Conservation (phyloP, 1,140 invertebrate genomes). For the Pachyrhynchus sulphureomaculatus region DNA sequence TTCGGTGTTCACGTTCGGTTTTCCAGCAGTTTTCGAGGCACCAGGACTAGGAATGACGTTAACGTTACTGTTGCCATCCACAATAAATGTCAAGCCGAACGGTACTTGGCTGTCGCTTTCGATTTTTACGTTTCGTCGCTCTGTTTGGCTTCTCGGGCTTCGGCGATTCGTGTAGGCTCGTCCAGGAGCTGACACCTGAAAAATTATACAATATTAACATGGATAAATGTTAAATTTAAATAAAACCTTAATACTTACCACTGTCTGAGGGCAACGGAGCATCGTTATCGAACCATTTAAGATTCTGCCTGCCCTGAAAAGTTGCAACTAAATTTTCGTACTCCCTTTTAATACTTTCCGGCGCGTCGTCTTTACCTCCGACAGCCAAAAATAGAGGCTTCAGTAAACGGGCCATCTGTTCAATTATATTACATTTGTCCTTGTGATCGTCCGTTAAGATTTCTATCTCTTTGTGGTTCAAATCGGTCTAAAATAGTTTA, state of each 20-base stretch:
- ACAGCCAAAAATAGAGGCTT: constrained; percentile 38
- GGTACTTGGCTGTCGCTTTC: constrained; percentile 6
- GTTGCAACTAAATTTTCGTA: constrained; percentile 40
- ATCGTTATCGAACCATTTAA: constrained; percentile 53
- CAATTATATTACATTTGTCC: constrained; percentile 33
- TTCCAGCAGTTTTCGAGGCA: constrained; percentile 8
- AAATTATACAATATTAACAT: not conserved
- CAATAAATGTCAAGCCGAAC: constrained; percentile 20
- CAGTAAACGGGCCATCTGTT: constrained; percentile 33
- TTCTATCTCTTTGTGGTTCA: constrained; percentile 29
- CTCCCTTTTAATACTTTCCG: constrained; percentile 28
- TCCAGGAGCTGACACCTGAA: constrained; percentile 9
- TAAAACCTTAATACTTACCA: too few relatives aligned
- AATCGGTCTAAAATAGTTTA: constrained; percentile 13
- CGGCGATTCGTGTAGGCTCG: constrained; percentile 2
- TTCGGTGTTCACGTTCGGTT: constrained; percentile 16
- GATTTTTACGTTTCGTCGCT: constrained; percentile 26
- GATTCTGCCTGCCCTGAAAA: constrained; percentile 52
- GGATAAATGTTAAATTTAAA: too few relatives aligned
- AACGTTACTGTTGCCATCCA: not conserved
- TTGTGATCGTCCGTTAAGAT: constrained; percentile 37
- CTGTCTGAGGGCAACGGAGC: constrained; percentile 20
- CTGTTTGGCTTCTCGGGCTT: not conserved
- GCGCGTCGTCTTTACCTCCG: constrained; percentile 36
- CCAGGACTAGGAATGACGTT: too few relatives aligned